Conservation (phyloP, 2,888 invertebrate species). For the Diploptera punctata region DNA sequence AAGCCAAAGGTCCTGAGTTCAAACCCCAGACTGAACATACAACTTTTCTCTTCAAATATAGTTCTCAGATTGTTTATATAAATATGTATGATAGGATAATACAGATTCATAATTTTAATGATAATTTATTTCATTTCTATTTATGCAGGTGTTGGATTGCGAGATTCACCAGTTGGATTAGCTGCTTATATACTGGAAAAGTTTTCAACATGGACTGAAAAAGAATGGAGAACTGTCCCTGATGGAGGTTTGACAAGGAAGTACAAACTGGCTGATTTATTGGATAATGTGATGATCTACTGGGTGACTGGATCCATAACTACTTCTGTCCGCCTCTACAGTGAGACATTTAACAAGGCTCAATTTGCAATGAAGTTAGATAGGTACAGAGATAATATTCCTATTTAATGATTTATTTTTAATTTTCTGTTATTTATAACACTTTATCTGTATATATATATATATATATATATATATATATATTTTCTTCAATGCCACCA, state of each 20-base stretch:
- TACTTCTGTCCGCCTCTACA: constrained; percentile 57
- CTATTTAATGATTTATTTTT: too few species aligned
- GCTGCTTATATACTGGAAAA: constrained; percentile 64
- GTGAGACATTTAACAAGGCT: constrained; percentile 48
- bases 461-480: too few species aligned
- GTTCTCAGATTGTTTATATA: too few species aligned
- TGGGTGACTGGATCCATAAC: constrained; percentile 58
- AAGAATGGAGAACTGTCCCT: constrained; percentile 46
- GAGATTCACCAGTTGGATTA: constrained; percentile 60
- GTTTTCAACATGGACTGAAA: constrained; percentile 58
- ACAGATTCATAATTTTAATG: too few species aligned
- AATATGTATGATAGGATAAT: too few species aligned
- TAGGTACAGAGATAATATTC: too few species aligned
- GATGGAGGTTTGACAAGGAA: constrained; percentile 58
- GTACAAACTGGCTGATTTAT: constrained; percentile 58
- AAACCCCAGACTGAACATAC: too few species aligned
- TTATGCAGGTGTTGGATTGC: constrained; percentile 55
- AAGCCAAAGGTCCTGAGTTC: too few species aligned
- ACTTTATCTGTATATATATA: neutral
- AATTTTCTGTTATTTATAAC: neutral
- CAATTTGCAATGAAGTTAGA: constrained; percentile 17
- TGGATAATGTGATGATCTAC: constrained; percentile 63
- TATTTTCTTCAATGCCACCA: too few species aligned
- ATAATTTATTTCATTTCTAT: neutral
- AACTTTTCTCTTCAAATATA: too few species aligned